These are phyloP conservation scores for Coregonus sp. DNA, from an alignment of 2,797 vertebrate species.

Conservation along the genomic window DNA sequence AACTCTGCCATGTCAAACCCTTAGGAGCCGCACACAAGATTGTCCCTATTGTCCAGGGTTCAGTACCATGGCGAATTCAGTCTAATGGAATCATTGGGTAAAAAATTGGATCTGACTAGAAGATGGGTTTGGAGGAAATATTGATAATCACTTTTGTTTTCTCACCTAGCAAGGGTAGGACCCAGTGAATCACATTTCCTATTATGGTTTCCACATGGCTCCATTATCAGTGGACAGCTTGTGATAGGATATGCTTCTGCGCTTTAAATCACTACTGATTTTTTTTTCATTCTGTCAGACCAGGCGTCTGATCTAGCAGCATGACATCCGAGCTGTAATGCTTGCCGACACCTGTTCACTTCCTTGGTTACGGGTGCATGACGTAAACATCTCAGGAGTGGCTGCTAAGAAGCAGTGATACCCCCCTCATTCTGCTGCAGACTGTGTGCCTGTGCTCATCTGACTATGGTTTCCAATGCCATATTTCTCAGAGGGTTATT, in stretches of 20 bases:
- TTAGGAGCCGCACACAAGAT: conserved; percentile 3
- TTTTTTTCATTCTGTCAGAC: conserved; percentile 30
- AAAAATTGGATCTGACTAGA: conserved; percentile 56
- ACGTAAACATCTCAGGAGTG: not conserved
- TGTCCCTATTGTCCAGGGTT: conserved; percentile 37
- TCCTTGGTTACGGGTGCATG: not conserved
- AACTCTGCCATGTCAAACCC: conserved; percentile 21
- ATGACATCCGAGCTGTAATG: not conserved
- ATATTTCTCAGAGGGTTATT: not conserved
- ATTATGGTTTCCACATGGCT: conserved; percentile 53
- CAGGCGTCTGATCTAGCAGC: not conserved
- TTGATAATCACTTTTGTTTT: conserved; percentile 59
- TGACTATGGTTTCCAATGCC: not conserved
- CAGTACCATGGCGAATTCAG: conserved; percentile 27
- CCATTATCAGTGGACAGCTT: conserved; percentile 50
- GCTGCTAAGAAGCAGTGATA: not conserved
- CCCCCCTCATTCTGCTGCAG: not conserved
- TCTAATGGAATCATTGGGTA: conserved; percentile 48
- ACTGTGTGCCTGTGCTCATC: not conserved
- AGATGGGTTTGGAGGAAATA: conserved; percentile 45
- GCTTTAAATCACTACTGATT: conserved; percentile 40
- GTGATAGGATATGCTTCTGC: conserved; percentile 47
- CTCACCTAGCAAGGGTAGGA: conserved; percentile 21
- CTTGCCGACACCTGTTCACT: not conserved
- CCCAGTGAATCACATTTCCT: conserved; percentile 48